Evolutionary conservation across 1,140 invertebrate species (phyloP).

Genomic region (Acyrthosiphon pisum): DNA sequence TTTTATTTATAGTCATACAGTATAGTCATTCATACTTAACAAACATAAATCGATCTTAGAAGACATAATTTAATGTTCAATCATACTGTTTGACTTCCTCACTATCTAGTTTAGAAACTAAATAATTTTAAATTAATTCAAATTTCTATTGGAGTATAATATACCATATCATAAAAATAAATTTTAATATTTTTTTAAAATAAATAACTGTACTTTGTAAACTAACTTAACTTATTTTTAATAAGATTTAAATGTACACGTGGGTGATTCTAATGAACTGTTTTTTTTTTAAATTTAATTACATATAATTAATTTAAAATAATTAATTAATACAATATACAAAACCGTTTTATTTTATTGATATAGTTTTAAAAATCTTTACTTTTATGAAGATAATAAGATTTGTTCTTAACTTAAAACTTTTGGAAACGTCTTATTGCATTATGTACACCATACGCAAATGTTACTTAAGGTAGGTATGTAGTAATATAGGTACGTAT

Average conservation of each 20-base stretch:
- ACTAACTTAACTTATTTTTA: background rate
- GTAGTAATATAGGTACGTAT: background rate
- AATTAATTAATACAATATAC: background rate
- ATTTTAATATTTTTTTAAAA: background rate
- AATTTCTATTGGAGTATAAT: too few relatives aligned
- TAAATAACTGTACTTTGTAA: background rate
- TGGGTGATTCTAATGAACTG: too few relatives aligned
- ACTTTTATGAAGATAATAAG: background rate
- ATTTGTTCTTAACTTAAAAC: too few relatives aligned
- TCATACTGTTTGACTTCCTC: too few relatives aligned
- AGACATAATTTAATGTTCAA: background rate
- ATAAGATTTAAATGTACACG: too few relatives aligned
- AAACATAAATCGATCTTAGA: background rate
- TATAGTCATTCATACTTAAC: too few relatives aligned
- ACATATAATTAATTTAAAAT: background rate
- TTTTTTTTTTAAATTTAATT: background rate
- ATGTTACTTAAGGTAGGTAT: background rate
- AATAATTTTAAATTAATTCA: too few relatives aligned
- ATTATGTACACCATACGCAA: background rate
- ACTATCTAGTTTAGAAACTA: too few relatives aligned
- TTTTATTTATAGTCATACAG: too few relatives aligned
- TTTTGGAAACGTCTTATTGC: background rate
- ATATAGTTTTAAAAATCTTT: too few relatives aligned
- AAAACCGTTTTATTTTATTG: too few relatives aligned
- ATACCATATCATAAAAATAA: background rate